phyloP scores from a whole-genome alignment of 2,888 invertebrate genomes.

The Falcaria lacertinaria region DNA sequence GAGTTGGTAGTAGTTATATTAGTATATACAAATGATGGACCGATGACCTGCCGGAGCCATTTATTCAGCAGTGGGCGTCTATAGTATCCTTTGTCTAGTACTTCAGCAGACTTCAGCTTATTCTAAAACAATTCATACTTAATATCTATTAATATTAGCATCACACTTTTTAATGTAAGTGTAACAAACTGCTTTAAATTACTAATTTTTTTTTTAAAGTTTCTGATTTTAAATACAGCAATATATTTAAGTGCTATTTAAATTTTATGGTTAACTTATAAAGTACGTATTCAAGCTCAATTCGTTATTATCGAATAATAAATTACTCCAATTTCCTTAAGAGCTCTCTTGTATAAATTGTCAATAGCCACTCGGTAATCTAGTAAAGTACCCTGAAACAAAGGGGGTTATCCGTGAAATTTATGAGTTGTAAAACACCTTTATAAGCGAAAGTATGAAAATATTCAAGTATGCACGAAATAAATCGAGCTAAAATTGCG shows the following conservation, averaged over 20 bases:
- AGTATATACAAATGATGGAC: too few relatives aligned
- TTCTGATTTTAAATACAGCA: neutral
- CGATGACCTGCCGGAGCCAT: too few relatives aligned
- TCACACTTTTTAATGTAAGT: too few relatives aligned
- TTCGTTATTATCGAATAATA: conserved; percentile 16
- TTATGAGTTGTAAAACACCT: conserved; percentile 50
- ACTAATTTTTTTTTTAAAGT: too few relatives aligned
- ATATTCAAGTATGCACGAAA: conserved; percentile 38
- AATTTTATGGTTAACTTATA: neutral
- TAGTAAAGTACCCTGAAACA: conserved; percentile 39
- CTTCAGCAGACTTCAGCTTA: too few relatives aligned
- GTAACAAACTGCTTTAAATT: too few relatives aligned
- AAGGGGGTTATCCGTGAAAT: conserved; percentile 46
- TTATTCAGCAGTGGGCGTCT: too few relatives aligned
- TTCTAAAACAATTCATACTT: too few relatives aligned
- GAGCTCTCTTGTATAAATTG: conserved; percentile 35
- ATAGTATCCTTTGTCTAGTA: too few relatives aligned
- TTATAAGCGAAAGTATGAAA: conserved; percentile 44
- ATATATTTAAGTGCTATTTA: neutral
- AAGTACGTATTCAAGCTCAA: conserved; percentile 2
- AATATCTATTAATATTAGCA: too few relatives aligned
- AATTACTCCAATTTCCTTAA: conserved; percentile 40
- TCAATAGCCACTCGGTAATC: conserved; percentile 42
- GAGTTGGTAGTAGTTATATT: too few relatives aligned
- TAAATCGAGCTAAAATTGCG: conserved; percentile 47